Conservation (phyloP, 2,113 vertebrate genomes). For the Sorex fumeus region DNA sequence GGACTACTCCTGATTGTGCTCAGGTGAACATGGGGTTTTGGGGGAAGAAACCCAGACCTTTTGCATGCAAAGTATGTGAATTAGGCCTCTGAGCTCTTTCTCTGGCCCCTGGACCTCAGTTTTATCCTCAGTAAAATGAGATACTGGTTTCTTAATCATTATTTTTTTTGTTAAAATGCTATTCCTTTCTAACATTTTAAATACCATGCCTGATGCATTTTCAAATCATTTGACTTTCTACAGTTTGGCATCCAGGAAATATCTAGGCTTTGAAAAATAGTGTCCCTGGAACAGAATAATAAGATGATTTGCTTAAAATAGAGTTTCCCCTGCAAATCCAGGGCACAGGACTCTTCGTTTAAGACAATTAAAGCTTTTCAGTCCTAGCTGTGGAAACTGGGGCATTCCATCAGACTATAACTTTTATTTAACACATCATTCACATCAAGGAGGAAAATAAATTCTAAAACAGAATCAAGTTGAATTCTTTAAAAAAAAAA, state of each 20-base stretch:
- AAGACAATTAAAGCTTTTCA: slow-evolving; percentile 72
- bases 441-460: slow-evolving; percentile 50
- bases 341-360: slow-evolving; percentile 65
- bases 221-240: slow-evolving; percentile 66
- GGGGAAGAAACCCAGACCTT: too few species aligned
- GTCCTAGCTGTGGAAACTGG: slow-evolving; percentile 72
- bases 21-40: too few species aligned
- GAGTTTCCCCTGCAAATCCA: slow-evolving; percentile 73
- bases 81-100: too few species aligned
- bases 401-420: slow-evolving; percentile 22
- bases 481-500: slow-evolving; percentile 30
- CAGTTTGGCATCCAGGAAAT: slow-evolving; percentile 64
- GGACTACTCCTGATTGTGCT: too few species aligned
- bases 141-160: slow-evolving; percentile 26
- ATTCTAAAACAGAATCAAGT: slow-evolving; percentile 36
- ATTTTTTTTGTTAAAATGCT: slow-evolving; percentile 4
- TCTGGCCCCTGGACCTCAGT: neutral
- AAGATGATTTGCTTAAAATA: slow-evolving; percentile 78
- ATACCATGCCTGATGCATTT: slow-evolving; percentile 18
- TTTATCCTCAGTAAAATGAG: slow-evolving; percentile 54
- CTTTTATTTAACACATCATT: slow-evolving; percentile 18
- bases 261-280: slow-evolving; percentile 72
- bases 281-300: slow-evolving; percentile 70
- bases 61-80: too few species aligned
- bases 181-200: slow-evolving; percentile 62